Conservation (phyloP, 2,888 invertebrate species). For the Ganaspis brasiliensis region DNA sequence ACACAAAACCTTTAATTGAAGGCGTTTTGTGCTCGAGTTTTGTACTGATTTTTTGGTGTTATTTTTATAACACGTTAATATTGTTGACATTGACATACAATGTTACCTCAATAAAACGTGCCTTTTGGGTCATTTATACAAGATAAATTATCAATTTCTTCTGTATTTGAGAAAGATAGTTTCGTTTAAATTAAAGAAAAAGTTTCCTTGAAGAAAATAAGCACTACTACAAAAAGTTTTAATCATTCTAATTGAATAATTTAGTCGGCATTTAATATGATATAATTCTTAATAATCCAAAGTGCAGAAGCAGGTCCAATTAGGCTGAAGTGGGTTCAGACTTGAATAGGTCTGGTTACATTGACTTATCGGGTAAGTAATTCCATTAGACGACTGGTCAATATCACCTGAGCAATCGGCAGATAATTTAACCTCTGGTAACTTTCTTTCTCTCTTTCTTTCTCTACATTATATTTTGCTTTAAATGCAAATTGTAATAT, state of each 20-base stretch:
- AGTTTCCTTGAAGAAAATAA: no score
- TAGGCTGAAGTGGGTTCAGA: background rate
- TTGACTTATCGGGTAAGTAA: conserved; percentile 35
- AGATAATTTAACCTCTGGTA: conserved; percentile 21
- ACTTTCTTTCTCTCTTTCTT: background rate
- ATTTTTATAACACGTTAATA: no score
- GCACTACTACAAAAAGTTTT: background rate
- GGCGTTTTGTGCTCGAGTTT: no score
- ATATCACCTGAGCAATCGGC: conserved; percentile 23
- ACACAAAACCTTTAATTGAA: no score
- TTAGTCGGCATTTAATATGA: background rate
- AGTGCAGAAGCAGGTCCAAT: conserved; percentile 9
- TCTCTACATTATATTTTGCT: background rate
- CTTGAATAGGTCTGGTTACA: conserved; percentile 7
- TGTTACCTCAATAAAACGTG: no score
- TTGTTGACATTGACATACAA: no score
- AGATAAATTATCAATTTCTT: no score
- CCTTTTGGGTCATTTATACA: no score
- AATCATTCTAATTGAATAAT: conserved; percentile 2
- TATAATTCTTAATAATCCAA: background rate
- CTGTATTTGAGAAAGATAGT: no score
- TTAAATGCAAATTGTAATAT: background rate
- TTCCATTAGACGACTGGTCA: conserved; percentile 26
- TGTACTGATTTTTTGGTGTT: no score
- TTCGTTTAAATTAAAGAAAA: no score